Evolutionary conservation across 64 coral and sea anemone genomes (phyloP).

Genomic region (Catalaphyllia jardinei): DNA sequence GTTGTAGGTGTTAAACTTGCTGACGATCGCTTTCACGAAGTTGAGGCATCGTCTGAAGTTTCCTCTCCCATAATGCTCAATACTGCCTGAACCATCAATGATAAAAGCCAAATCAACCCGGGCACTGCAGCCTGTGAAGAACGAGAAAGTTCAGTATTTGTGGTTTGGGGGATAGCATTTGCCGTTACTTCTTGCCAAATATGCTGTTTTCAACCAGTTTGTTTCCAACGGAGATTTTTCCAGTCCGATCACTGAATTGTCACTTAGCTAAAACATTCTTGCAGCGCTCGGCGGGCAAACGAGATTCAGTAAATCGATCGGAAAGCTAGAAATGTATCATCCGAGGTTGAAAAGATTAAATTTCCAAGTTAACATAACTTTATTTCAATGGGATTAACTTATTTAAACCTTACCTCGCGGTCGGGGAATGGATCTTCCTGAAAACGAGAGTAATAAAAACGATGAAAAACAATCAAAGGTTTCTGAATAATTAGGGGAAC

Average conservation of each 20-base stretch:
- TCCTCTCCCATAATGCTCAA: conserved; percentile 49
- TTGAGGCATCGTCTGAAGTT: conserved; percentile 64
- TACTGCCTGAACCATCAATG: conserved; percentile 78
- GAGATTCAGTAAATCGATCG: no score
- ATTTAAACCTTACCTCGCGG: not conserved
- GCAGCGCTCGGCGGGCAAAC: no score
- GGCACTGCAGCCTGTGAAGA: conserved; percentile 52
- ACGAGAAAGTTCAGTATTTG: no score
- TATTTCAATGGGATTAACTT: not conserved
- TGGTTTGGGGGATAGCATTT: no score
- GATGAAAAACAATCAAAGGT: not conserved
- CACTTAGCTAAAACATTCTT: no score
- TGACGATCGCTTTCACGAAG: conserved; percentile 52
- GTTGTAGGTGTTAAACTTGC: conserved; percentile 20
- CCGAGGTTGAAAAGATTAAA: no score
- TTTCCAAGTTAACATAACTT: not conserved
- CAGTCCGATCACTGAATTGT: no score
- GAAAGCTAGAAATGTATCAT: no score
- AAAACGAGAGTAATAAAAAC: not conserved
- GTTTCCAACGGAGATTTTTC: conserved; percentile 23
- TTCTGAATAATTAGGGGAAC: no score
- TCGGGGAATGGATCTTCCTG: not conserved
- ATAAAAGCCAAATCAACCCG: conserved; percentile 63
- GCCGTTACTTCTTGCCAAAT: no score
- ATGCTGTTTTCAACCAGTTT: conserved; percentile 19